Conservation (phyloP, 2,888 invertebrate species). For the Itoplectis maculator region DNA sequence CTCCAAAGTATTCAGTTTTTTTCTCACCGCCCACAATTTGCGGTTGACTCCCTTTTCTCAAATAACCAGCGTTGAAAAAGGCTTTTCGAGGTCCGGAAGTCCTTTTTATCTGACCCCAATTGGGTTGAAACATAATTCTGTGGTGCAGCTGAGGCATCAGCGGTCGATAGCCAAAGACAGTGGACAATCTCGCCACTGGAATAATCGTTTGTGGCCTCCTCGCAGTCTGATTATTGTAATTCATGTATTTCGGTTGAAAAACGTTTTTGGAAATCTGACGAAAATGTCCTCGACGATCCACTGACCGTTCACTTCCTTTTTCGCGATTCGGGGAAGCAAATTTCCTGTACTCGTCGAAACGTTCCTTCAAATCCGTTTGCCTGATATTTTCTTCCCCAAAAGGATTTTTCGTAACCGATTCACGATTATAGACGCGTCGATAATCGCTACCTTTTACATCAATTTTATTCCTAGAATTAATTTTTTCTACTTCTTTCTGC, state of each 20-base stretch:
- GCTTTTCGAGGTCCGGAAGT: not conserved
- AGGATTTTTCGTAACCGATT: not conserved
- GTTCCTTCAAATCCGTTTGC: not conserved
- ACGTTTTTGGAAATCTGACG: not conserved
- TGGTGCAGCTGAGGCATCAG: conserved; percentile 49
- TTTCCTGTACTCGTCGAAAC: not conserved
- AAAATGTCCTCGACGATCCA: not conserved
- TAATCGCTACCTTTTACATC: not conserved
- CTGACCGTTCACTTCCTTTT: not conserved
- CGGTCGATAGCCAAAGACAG: conserved; percentile 46
- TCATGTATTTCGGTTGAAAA: conserved; percentile 13
- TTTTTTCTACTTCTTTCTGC: not conserved
- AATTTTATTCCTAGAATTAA: not conserved
- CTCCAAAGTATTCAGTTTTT: conserved; percentile 24
- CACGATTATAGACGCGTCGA: not conserved
- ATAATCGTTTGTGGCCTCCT: conserved; percentile 13
- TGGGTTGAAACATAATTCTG: conserved; percentile 40
- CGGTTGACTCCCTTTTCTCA: conserved; percentile 38
- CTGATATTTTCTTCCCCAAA: not conserved
- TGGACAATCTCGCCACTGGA: conserved; percentile 5
- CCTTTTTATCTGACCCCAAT: not conserved
- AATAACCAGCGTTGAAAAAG: conserved; percentile 28
- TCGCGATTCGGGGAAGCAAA: not conserved
- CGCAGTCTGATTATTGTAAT: conserved; percentile 27
- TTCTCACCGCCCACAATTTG: conserved; percentile 22